phyloP scores from a whole-genome alignment of 2,113 vertebrate species.

The Ellobius talpinus region DNA sequence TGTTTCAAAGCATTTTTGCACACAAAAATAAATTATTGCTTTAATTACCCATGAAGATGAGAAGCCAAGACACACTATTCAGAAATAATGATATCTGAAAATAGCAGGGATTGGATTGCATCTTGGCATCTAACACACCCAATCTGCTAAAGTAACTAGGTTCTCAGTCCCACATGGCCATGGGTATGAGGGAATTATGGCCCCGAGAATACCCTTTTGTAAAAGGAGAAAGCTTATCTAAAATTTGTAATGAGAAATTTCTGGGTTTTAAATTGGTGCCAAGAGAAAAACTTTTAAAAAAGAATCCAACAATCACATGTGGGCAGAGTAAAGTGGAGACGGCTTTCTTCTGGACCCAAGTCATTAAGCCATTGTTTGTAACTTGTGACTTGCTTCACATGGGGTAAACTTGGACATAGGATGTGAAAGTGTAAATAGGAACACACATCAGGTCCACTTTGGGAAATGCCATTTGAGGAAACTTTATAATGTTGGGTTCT shows the following conservation, averaged over 20 bases:
- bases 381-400: neutral
- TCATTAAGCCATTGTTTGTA: slow-evolving; percentile 10
- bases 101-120: neutral
- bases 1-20: slow-evolving; percentile 25
- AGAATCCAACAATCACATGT: neutral
- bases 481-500: neutral
- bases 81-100: neutral
- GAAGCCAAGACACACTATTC: neutral
- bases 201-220: neutral
- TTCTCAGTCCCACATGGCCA: neutral
- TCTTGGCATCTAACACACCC: neutral
- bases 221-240: neutral
- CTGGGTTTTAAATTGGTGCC: neutral
- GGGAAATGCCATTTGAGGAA: slow-evolving; percentile 4
- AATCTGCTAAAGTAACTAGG: neutral
- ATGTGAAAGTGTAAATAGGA: slow-evolving; percentile 23
- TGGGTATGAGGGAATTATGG: neutral
- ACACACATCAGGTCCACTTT: neutral
- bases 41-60: slow-evolving; percentile 18
- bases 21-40: slow-evolving; percentile 14
- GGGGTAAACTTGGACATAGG: neutral
- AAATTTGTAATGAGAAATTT: slow-evolving; percentile 11
- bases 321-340: neutral
- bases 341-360: slow-evolving; percentile 1
- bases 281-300: neutral